These are phyloP conservation scores for Alsophila aescularia DNA, from an alignment of 2,888 invertebrate species.

Conservation along the genomic window DNA sequence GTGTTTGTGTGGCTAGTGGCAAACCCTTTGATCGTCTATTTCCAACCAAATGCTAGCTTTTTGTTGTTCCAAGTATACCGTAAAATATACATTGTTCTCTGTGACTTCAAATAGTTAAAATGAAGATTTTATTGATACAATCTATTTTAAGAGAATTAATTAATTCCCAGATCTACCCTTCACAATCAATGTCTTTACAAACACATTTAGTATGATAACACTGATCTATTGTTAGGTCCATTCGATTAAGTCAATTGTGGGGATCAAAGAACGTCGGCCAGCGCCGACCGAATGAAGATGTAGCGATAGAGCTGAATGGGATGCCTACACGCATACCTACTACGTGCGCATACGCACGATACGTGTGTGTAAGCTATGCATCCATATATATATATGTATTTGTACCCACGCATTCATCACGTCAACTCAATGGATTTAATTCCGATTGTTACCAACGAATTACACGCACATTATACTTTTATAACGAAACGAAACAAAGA, in stretches of 20 bases:
- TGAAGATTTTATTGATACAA: too few relatives aligned
- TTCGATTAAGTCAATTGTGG: conserved; percentile 72
- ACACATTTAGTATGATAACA: conserved; percentile 49
- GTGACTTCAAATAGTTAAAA: too few relatives aligned
- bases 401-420: conserved; percentile 34
- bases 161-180: conserved; percentile 37
- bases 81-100: too few relatives aligned
- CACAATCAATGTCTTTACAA: conserved; percentile 46
- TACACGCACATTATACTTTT: conserved; percentile 24
- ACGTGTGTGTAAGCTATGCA: background rate
- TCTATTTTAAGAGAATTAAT: conserved; percentile 29
- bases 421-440: conserved; percentile 31
- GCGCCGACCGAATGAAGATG: conserved; percentile 40
- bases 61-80: too few relatives aligned
- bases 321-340: conserved; percentile 54
- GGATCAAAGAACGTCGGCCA: conserved; percentile 55
- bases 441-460: conserved; percentile 23
- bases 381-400: background rate
- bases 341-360: conserved; percentile 33
- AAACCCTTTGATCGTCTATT: too few relatives aligned
- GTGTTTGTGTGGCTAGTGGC: too few relatives aligned
- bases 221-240: conserved; percentile 62
- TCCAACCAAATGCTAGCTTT: too few relatives aligned
- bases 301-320: conserved; percentile 50
- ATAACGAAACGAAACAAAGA: conserved; percentile 21